A percentile compares a stretch with the other conserved stretches of the same genome.
Conservation (phyloP, 1,140 invertebrate species). For the Acromyrmex heyeri region DNA sequence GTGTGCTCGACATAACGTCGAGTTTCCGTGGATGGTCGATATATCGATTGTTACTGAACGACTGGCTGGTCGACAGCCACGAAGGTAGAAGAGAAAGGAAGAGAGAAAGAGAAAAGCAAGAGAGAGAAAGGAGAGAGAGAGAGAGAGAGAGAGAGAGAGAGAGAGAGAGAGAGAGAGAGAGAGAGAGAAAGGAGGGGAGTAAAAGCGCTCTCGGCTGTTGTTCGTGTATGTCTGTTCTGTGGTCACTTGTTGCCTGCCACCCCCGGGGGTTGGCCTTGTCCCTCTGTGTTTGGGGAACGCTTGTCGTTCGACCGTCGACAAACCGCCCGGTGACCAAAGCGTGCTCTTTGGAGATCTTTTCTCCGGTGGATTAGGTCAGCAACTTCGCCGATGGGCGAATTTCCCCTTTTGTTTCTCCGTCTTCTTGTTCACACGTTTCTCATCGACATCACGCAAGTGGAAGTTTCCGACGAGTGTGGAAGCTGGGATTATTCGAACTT, state of each 20-base stretch:
- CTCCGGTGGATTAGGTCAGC: conserved; percentile 51
- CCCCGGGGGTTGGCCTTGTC: conserved; percentile 83
- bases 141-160: neutral
- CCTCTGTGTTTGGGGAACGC: conserved; percentile 83
- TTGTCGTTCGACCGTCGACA: conserved; percentile 79
- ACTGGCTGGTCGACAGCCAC: conserved; percentile 82
- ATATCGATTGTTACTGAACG: conserved; percentile 83
- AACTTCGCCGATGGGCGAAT: conserved; percentile 43
- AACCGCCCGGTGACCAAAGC: conserved; percentile 59
- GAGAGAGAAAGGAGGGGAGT: conserved; percentile 30
- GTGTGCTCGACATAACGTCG: conserved; percentile 69
- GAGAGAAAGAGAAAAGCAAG: neutral
- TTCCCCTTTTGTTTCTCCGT: conserved; percentile 47
- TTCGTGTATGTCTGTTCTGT: conserved; percentile 79
- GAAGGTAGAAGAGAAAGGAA: conserved; percentile 40
- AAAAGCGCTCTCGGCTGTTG: conserved; percentile 66
- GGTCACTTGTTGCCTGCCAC: conserved; percentile 85
- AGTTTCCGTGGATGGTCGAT: conserved; percentile 79
- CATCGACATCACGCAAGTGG: too few relatives aligned
- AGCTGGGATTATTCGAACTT: neutral
- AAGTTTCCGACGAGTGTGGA: neutral
- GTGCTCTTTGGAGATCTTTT: conserved; percentile 48
- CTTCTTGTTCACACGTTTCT: neutral
- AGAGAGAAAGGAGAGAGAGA: neutral
- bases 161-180: neutral